Evolutionary conservation across 2,797 vertebrate genomes (phyloP).

Genomic region (Rhynchonycteris naso): DNA sequence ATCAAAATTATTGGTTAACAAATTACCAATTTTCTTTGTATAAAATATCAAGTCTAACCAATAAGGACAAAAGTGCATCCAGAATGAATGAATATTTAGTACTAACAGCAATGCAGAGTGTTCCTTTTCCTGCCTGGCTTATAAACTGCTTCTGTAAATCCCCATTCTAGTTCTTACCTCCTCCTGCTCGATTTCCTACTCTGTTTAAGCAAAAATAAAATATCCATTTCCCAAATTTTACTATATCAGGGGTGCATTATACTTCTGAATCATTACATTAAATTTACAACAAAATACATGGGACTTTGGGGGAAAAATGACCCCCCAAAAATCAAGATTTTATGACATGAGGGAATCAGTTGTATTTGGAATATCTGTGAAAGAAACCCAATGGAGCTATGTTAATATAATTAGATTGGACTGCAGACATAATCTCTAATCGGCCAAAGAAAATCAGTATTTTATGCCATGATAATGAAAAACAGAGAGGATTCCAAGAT

Average conservation of each 20-base stretch:
- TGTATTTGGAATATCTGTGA: background rate
- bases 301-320: background rate
- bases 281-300: conserved; percentile 54
- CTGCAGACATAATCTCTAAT: background rate
- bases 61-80: background rate
- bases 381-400: background rate
- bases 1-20: background rate
- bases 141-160: background rate
- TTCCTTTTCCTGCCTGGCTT: background rate
- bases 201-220: background rate
- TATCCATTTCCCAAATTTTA: background rate
- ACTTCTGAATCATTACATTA: conserved; percentile 52
- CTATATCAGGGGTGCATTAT: background rate
- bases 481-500: too few species aligned
- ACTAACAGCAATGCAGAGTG: background rate
- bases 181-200: background rate
- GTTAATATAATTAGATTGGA: background rate
- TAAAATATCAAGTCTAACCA: background rate
- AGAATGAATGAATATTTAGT: background rate
- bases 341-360: conserved; percentile 25
- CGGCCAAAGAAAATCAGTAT: background rate
- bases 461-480: background rate
- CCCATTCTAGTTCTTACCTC: background rate
- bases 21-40: background rate
- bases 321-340: conserved; percentile 40